A percentile compares a stretch with the other conserved stretches of the same genome.
Conservation (phyloP, 2,888 invertebrate genomes). For the Macrosiphum euphorbiae region DNA sequence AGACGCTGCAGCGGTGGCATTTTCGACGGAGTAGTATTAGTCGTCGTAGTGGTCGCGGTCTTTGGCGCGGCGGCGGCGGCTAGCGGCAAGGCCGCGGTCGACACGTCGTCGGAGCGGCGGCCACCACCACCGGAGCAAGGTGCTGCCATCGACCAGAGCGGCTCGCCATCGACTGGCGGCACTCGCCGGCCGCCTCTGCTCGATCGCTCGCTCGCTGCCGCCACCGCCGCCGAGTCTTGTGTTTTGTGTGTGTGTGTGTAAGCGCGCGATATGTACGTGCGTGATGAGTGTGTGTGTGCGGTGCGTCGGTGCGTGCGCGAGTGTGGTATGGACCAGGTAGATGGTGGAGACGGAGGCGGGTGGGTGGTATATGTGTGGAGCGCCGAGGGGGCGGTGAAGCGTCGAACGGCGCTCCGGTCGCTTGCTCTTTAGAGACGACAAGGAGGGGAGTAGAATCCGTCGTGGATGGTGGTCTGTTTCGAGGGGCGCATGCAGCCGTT, state of each 20-base stretch:
- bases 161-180: conserved; percentile 61
- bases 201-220: conserved; percentile 66
- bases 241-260: background rate
- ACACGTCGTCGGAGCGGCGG: conserved; percentile 44
- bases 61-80: conserved; percentile 50
- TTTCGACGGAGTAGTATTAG: conserved; percentile 10
- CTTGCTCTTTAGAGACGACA: background rate
- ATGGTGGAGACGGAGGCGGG: background rate
- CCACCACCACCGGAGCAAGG: conserved; percentile 61
- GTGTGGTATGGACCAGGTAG: conserved; percentile 53
- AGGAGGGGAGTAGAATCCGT: background rate
- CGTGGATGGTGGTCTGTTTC: background rate
- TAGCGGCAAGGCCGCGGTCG: conserved; percentile 64
- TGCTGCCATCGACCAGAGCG: conserved; percentile 63
- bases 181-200: conserved; percentile 66
- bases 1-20: conserved; percentile 42
- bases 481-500: background rate
- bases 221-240: conserved; percentile 69
- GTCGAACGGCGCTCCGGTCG: conserved; percentile 14
- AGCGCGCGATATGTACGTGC: background rate
- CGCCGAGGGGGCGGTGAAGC: background rate
- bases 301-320: conserved; percentile 7
- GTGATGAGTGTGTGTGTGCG: conserved; percentile 7
- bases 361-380: background rate
- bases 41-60: background rate